Base-by-base conservation (phyloP, 2,797 vertebrate genomes). In the Aulostomus chinensis region DNA sequence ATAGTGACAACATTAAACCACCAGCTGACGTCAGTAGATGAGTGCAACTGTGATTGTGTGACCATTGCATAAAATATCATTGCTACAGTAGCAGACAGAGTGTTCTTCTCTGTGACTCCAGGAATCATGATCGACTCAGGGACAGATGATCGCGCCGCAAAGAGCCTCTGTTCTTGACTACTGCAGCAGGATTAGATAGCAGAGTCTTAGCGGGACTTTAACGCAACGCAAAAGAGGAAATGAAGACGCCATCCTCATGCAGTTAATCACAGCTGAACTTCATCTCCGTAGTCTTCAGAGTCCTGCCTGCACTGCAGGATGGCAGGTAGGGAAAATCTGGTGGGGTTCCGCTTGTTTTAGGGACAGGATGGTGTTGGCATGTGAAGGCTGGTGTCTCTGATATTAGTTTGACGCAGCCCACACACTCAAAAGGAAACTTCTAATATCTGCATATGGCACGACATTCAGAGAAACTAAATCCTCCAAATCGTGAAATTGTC, bases 21-120 rank as follows among this genome's bases (percentile, higher is more conserved):
- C 56, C 84, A 55, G 67, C 65, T 83, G 76, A 87, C 81, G 76
- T 88, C 81, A 90, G 52, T 46, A 69, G 58, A 58, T 42, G 20
- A 64, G 68, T 59, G 58, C 59, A 65, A 76, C 57, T 69, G 60
- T 48, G 66, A 60, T 51, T 70, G 45, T 69, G 60, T 73, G 61
- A 78, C 66, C 48, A 39, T 42, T 62, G 38, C 59, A 41, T 35
- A 28, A 43, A 68, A 57, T 65, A 64, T 76, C 28, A n/a, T 40
- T 51, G 67, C 61, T 37, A 5, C 61, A 66, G 69, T 68, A 83
- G 63, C 31, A 54, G 56, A 58, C 21, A 17, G 39, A 50, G 59
- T 13, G 10, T 11, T 65, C 55, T 58, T 72, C 38, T 46, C 31
- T 38, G 49, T 58, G 61, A 71, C 45, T 68, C 56, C 52, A 59